phyloP scores from a whole-genome alignment of 2,797 vertebrate species.

The Argya squamiceps region DNA sequence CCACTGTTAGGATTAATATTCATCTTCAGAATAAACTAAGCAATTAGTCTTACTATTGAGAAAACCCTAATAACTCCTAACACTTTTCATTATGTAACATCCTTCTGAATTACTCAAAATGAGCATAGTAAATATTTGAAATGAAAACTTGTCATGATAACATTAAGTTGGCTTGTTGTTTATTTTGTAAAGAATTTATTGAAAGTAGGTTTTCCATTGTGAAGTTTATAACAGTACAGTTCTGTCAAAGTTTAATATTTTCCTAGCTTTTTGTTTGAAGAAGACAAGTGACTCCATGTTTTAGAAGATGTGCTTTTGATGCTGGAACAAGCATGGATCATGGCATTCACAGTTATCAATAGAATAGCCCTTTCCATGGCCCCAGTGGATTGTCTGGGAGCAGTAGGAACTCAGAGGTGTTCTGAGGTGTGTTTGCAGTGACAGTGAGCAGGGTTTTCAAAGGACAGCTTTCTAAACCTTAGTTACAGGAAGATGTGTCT shows the following conservation, averaged over 20 bases:
- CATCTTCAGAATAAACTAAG: not conserved
- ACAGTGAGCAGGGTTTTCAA: not conserved
- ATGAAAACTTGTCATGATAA: not conserved
- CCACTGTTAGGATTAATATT: not conserved
- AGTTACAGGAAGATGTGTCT: not conserved
- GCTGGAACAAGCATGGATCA: not conserved
- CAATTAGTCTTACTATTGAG: not conserved
- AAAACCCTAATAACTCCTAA: fast-evolving
- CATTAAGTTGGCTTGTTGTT: not conserved
- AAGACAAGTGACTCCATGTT: fast-evolving
- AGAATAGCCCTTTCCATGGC: fast-evolving
- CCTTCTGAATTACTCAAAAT: not conserved
- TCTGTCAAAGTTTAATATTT: not conserved
- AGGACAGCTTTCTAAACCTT: not conserved
- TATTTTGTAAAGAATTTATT: not conserved
- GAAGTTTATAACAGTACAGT: not conserved
- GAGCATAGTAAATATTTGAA: not conserved
- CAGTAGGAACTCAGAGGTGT: not conserved
- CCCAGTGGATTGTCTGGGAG: not conserved
- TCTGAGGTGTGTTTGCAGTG: not conserved
- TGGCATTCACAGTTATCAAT: not conserved
- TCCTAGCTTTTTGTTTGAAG: not conserved
- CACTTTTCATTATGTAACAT: not conserved
- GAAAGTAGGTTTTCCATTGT: not conserved
- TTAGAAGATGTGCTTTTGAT: not conserved